phyloP scores from a whole-genome alignment of 2,113 vertebrate species.

The Colinus virginianus region DNA sequence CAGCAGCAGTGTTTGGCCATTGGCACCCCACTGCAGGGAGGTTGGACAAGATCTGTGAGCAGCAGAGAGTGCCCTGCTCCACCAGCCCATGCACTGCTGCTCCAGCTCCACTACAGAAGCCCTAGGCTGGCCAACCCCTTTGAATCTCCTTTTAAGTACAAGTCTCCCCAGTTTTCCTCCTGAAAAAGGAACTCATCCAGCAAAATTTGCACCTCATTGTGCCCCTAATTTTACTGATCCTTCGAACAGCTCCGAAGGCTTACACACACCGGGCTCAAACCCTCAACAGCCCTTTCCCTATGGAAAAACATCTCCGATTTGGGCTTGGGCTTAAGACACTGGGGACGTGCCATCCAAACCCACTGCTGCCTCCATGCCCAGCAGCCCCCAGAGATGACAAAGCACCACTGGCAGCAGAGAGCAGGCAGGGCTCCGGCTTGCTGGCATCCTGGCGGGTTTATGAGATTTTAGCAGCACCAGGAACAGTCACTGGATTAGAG shows the following conservation, averaged over 20 bases:
- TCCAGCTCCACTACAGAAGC: not conserved
- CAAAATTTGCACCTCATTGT: fast-evolving
- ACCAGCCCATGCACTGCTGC: not conserved
- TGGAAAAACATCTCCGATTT: not conserved
- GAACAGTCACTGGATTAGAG: conserved; percentile 69
- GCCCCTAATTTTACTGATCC: not conserved
- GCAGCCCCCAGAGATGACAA: not conserved
- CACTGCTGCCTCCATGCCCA: not conserved
- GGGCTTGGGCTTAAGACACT: not conserved
- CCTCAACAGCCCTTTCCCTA: not conserved
- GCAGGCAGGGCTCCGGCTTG: not conserved
- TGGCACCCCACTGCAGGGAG: fast-evolving
- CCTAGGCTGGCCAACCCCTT: not conserved
- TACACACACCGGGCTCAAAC: not conserved
- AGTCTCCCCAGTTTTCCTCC: not conserved
- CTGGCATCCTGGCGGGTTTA: conserved; percentile 36
- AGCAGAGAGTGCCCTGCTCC: not conserved
- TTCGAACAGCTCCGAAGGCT: not conserved
- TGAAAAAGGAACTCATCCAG: not conserved
- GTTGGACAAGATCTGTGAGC: fast-evolving
- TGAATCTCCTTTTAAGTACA: not conserved
- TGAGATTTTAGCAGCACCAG: conserved; percentile 63
- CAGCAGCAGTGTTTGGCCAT: fast-evolving
- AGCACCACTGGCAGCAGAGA: not conserved
- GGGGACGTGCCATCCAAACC: fast-evolving